Evolutionary conservation across 2,113 vertebrate species (phyloP).

Genomic region (Anguilla japonica): DNA sequence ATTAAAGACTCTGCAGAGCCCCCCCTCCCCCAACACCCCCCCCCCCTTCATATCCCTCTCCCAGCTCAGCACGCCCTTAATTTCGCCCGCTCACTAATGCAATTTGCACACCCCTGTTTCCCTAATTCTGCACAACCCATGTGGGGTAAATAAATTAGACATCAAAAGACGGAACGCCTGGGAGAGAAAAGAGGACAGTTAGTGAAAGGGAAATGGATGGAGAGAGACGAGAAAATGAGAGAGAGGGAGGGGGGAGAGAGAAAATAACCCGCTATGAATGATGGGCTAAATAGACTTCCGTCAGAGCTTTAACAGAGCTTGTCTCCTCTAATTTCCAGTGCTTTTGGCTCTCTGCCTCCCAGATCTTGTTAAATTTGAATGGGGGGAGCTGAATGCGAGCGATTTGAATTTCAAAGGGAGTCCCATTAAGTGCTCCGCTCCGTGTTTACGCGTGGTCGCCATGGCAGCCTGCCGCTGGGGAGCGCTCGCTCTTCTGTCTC

Average conservation of each 20-base stretch:
- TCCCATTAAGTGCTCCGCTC: background rate
- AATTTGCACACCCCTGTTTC: conserved; percentile 53
- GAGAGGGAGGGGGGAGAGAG: conserved; percentile 27
- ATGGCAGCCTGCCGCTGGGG: background rate
- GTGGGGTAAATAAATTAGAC: conserved; percentile 56
- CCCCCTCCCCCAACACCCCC: conserved; percentile 47
- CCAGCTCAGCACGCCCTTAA: conserved; percentile 51
- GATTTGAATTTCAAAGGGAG: conserved; percentile 25
- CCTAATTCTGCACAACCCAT: conserved; percentile 46
- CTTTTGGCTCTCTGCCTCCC: background rate
- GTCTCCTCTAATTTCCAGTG: conserved; percentile 28
- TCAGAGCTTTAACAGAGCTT: conserved; percentile 35
- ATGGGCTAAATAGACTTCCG: conserved; percentile 4
- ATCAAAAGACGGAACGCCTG: conserved; percentile 29
- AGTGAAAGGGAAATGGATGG: conserved; percentile 40
- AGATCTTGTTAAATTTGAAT: background rate
- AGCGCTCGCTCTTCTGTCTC: background rate
- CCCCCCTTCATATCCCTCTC: conserved; percentile 50
- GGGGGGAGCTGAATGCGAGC: background rate
- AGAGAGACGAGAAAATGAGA: background rate
- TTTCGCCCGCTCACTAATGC: conserved; percentile 57
- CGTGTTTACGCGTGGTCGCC: background rate
- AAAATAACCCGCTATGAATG: conserved; percentile 48
- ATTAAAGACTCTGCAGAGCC: conserved; percentile 37
- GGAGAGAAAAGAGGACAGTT: background rate